phyloP scores from a whole-genome alignment of 1,140 invertebrate species.

The Dinoponera quadriceps region DNA sequence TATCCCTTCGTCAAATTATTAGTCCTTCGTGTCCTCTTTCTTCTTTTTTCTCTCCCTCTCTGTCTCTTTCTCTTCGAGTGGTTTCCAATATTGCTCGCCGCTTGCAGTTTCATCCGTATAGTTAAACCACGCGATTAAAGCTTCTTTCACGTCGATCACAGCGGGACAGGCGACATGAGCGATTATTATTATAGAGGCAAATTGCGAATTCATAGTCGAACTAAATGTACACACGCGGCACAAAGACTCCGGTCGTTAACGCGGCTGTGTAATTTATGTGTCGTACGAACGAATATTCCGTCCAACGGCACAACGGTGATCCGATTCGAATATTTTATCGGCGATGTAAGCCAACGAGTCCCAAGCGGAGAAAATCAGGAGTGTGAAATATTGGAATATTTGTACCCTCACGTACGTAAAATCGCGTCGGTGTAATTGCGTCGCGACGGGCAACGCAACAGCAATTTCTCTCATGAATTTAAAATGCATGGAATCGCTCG shows the following conservation, averaged over 20 bases:
- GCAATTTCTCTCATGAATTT: background rate
- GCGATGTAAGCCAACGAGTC: background rate
- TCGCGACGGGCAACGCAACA: background rate
- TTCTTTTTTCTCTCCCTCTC: background rate
- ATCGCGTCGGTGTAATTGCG: background rate
- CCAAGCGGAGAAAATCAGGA: background rate
- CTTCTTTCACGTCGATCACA: background rate
- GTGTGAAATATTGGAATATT: background rate
- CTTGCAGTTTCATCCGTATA: no score
- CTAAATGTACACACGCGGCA: background rate
- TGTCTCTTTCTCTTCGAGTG: background rate
- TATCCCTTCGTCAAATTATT: conserved; percentile 1
- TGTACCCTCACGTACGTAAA: background rate
- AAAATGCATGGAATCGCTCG: background rate
- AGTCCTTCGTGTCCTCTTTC: background rate
- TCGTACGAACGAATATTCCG: background rate
- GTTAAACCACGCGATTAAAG: background rate
- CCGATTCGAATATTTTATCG: conserved; percentile 8
- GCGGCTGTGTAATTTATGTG: background rate
- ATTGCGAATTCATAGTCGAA: background rate
- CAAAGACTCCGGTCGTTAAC: background rate
- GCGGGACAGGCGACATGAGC: background rate
- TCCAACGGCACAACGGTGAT: background rate
- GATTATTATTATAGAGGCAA: background rate
- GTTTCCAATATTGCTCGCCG: background rate